Conservation (phyloP, 92 coral and sea anemone species). For the Siderastrea radians region DNA sequence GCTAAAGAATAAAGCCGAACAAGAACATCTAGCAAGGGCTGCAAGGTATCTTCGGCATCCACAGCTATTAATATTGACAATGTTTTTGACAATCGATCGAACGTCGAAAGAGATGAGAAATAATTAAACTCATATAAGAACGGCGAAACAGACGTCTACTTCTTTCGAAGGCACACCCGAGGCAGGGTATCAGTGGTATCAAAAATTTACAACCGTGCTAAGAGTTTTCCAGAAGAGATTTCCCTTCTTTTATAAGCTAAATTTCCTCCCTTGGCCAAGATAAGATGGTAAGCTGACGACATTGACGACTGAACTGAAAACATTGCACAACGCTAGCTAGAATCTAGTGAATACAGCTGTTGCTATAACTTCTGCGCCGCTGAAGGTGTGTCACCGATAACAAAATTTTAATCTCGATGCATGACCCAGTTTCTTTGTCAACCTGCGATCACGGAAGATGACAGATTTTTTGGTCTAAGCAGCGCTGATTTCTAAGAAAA, state of each 20-base stretch:
- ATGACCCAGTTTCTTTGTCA: background rate
- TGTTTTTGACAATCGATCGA: background rate
- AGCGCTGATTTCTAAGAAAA: background rate
- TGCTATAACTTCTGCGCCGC: background rate
- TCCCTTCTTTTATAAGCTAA: background rate
- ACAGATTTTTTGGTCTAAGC: background rate
- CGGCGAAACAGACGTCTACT: conserved; percentile 3
- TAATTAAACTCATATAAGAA: background rate
- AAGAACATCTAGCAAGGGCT: background rate
- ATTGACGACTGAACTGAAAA: background rate
- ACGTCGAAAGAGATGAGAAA: background rate
- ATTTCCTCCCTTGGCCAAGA: background rate
- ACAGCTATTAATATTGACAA: background rate
- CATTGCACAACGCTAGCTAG: background rate
- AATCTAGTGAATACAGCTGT: conserved; percentile 26
- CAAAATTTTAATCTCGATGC: background rate
- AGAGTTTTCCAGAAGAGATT: background rate
- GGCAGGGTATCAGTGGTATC: too few species aligned
- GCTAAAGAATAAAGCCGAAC: background rate
- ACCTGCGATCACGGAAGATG: background rate
- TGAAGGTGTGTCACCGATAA: conserved; percentile 16
- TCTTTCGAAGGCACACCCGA: conserved; percentile 28
- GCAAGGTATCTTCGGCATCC: background rate
- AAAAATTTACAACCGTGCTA: background rate
- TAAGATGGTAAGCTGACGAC: background rate